Base-by-base conservation (phyloP, 1,140 invertebrate species). In the Pseudomyrmex gracilis region DNA sequence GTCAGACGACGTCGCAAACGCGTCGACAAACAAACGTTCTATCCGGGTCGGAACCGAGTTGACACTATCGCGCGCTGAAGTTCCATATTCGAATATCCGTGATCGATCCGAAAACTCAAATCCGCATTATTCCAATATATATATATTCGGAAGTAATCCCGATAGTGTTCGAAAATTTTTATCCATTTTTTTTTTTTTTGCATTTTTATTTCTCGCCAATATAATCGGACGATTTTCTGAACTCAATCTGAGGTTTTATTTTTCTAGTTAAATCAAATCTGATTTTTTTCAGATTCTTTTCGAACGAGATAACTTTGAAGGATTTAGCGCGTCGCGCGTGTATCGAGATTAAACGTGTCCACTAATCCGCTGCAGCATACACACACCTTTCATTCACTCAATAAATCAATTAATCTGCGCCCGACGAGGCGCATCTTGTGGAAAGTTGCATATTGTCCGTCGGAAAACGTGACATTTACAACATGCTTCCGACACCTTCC, bases 381-480 rank as follows among this genome's bases (percentile, higher is more conserved):
- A 15, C 12, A 17, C 51, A 15, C 47, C 53, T 70, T 17, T 53
- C 49, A 61, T 12, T 73, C 43, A 53, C 10, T 73, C 66, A 20
- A 82, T 78, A 82, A 82, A 85, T 85, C 66, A 76, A 85, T 82
- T 73, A 78, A 82, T 82, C 58, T 34, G 34, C 80, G 20, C 22
- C 51, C 51, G 51, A 22, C n/a, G 77, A 82, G 58, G 66, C 68
- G 24, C 70, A 49, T 71, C 58, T 64, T 57, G 61, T 15, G 55
- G 47, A 80, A 63, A 80, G 68, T 47, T 15, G 34, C 82, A 51
- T 57, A 47, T 78, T 47, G 49, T 71, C 53, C 55, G 53, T 71
- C 20, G 77, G 63, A 76, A 64, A 71, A 80, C 12, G 76, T 80
- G 76, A 80, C 76, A 80, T 80, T 80, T 80, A 70, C 58, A 80